Percentiles rank a stretch among this genome's conserved stretches.
phyloP scores from a whole-genome alignment of 2,113 vertebrate genomes.

The Syrrhaptes paradoxus region DNA sequence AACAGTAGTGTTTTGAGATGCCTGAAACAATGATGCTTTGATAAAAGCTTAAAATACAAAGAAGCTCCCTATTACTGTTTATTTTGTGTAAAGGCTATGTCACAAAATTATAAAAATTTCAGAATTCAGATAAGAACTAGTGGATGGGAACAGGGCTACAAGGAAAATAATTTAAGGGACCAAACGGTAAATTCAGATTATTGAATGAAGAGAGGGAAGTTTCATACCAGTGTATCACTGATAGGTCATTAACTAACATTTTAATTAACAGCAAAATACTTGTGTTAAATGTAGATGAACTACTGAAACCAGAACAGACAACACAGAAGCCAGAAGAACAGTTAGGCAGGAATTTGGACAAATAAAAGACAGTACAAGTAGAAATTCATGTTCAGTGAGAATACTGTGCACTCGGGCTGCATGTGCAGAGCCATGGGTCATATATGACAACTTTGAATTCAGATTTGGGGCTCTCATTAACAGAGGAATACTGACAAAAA shows the following conservation, averaged over 20 bases:
- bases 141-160: neutral
- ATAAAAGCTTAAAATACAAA: neutral
- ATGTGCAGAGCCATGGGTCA: neutral
- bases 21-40: neutral
- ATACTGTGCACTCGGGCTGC: neutral
- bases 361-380: neutral
- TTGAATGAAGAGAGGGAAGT: neutral
- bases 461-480: neutral
- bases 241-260: neutral
- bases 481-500: neutral
- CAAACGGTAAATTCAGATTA: neutral
- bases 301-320: neutral
- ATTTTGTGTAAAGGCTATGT: neutral
- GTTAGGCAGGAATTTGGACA: neutral
- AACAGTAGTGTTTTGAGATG: neutral
- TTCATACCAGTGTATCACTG: neutral
- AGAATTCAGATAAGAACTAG: neutral
- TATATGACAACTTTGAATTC: fast-evolving
- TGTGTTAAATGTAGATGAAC: neutral
- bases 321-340: neutral
- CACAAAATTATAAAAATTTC: neutral
- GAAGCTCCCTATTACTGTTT: neutral
- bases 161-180: neutral
- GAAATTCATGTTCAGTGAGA: neutral
- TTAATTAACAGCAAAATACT: neutral